Conservation (phyloP, 2,797 vertebrate species). For the Spinibarbus caldwelli region DNA sequence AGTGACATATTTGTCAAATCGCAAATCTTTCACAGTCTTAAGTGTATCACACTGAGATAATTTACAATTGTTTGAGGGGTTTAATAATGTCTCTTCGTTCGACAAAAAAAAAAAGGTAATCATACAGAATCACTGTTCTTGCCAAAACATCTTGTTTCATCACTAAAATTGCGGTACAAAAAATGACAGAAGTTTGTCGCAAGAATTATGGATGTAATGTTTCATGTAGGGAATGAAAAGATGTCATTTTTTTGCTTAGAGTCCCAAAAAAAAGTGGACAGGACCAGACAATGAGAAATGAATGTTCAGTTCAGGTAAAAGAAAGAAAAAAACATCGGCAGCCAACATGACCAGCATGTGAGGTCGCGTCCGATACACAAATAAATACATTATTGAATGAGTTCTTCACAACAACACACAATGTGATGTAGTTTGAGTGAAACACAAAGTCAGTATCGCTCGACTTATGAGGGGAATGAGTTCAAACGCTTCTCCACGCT, state of each 20-base stretch:
- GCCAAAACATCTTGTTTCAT: conserved; percentile 77
- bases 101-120: conserved; percentile 68
- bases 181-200: conserved; percentile 77
- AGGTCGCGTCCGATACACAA: conserved; percentile 1
- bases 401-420: conserved; percentile 11
- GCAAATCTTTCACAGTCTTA: conserved; percentile 48
- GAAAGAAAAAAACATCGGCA: conserved; percentile 74
- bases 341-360: conserved; percentile 92
- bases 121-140: conserved; percentile 72
- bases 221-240: conserved; percentile 73
- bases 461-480: not conserved
- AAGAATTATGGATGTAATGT: conserved; percentile 74
- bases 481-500: not conserved
- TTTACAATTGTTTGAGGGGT: conserved; percentile 1
- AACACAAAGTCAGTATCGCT: not conserved
- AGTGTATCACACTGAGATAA: conserved; percentile 73
- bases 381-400: conserved; percentile 41
- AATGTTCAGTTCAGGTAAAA: conserved; percentile 79
- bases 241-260: conserved; percentile 88
- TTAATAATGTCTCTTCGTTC: conserved; percentile 77
- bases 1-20: conserved; percentile 64
- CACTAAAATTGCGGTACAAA: conserved; percentile 78
- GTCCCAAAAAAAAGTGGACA: conserved; percentile 83
- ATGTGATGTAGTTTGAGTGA: not conserved
- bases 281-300: conserved; percentile 81